phyloP scores from a whole-genome alignment of 2,113 vertebrate species.

The Corydoras sp. region DNA sequence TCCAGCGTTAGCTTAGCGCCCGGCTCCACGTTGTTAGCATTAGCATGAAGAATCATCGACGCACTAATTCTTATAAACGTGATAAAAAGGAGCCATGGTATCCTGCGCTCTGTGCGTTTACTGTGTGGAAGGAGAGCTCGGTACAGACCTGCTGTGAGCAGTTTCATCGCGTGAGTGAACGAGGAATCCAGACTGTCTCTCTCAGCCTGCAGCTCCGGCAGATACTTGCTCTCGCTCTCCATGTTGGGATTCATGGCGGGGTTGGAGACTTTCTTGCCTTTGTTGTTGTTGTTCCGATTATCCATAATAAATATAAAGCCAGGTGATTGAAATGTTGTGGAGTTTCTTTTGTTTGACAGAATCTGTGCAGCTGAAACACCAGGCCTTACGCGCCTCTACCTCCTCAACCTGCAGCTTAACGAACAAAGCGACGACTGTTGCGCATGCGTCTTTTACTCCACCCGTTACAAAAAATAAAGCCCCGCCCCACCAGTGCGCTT shows the following conservation, averaged over 20 bases:
- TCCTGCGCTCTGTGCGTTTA: too few relatives aligned
- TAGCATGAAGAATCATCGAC: neutral
- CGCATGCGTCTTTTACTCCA: neutral
- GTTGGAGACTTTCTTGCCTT: conserved; percentile 18
- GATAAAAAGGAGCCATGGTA: too few relatives aligned
- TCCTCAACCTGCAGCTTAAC: neutral
- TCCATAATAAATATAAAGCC: neutral
- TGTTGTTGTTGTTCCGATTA: conserved; percentile 40
- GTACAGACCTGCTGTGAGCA: conserved; percentile 64
- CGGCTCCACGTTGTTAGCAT: conserved; percentile 10
- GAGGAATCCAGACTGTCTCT: conserved; percentile 94
- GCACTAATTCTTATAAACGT: neutral
- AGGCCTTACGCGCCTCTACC: neutral
- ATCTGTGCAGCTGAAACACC: neutral
- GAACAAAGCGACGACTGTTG: neutral
- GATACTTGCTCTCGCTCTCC: conserved; percentile 87
- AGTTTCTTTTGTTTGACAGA: neutral
- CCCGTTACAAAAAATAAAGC: neutral
- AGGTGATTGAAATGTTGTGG: neutral
- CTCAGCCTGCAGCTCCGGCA: conserved; percentile 92
- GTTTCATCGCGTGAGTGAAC: conserved; percentile 92
- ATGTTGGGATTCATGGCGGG: conserved; percentile 59
- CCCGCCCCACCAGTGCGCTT: neutral
- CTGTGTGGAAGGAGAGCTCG: too few relatives aligned
- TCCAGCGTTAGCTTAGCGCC: neutral